phyloP scores from a whole-genome alignment of 2,797 vertebrate species.

The Phalanger gymnotis region DNA sequence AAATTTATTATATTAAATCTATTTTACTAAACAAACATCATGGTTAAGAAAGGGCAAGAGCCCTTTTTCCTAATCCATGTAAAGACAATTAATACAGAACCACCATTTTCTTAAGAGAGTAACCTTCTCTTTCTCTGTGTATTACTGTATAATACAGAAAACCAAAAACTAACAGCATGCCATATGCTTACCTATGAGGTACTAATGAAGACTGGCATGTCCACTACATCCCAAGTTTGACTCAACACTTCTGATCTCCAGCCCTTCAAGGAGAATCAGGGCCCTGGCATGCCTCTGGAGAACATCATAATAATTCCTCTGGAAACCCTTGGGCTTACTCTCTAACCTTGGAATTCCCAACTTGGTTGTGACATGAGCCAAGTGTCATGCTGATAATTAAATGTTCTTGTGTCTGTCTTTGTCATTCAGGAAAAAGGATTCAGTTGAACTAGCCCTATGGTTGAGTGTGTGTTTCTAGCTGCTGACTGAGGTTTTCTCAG shows the following conservation, averaged over 20 bases:
- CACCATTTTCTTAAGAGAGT: neutral
- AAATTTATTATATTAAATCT: neutral
- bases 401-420: slow-evolving; percentile 56
- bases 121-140: neutral
- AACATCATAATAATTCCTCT: slow-evolving; percentile 18
- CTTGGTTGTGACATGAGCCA: slow-evolving; percentile 37
- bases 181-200: neutral
- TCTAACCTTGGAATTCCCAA: slow-evolving; percentile 62
- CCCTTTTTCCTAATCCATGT: slow-evolving; percentile 3
- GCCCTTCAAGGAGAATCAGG: slow-evolving; percentile 22
- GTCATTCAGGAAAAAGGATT: slow-evolving; percentile 49
- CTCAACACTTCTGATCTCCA: slow-evolving; percentile 2
- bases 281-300: slow-evolving; percentile 42
- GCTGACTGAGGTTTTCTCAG: slow-evolving; percentile 15
- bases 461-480: slow-evolving; percentile 58
- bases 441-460: slow-evolving; percentile 31
- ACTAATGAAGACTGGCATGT: neutral
- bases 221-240: neutral
- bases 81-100: neutral
- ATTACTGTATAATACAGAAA: slow-evolving; percentile 7
- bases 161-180: neutral
- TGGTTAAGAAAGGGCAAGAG: neutral
- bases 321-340: slow-evolving; percentile 59
- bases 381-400: slow-evolving; percentile 48
- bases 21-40: neutral